Conservation (phyloP, 1,140 invertebrate genomes). For the Ylistrum balloti region DNA sequence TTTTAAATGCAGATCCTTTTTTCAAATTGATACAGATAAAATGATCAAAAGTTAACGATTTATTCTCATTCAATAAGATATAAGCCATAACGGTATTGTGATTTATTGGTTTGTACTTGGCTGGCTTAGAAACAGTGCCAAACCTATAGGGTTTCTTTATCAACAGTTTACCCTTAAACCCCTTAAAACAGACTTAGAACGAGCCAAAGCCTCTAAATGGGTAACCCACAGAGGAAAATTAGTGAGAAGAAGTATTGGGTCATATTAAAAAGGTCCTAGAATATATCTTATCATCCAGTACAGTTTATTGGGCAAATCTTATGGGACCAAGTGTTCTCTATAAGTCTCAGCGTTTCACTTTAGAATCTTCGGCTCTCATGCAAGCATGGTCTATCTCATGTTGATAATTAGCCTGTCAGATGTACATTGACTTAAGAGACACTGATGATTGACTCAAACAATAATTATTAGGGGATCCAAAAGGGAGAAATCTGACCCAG, state of each 20-base stretch:
- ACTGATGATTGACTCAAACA: not conserved
- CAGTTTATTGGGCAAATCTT: not conserved
- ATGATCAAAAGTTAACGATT: too few species aligned
- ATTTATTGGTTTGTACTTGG: not conserved
- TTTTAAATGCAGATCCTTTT: too few species aligned
- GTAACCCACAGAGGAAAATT: not conserved
- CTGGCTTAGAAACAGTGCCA: not conserved
- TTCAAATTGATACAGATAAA: too few species aligned
- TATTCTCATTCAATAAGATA: too few species aligned
- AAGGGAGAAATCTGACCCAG: not conserved
- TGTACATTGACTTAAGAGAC: conserved; percentile 14
- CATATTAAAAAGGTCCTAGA: conserved; percentile 1
- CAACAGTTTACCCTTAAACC: not conserved
- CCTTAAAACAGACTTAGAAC: not conserved
- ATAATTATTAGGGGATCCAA: not conserved
- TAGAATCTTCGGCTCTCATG: conserved; percentile 1
- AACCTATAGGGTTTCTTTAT: not conserved
- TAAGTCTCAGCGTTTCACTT: conserved; percentile 30
- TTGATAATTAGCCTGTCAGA: conserved; percentile 38
- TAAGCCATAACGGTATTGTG: not conserved
- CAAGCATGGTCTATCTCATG: conserved; percentile 2
- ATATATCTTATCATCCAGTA: not conserved
- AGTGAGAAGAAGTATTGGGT: not conserved
- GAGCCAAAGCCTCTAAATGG: not conserved
- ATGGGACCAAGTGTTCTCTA: not conserved